Conservation (phyloP, 1,140 invertebrate genomes). For the Zaprionus taronus region DNA sequence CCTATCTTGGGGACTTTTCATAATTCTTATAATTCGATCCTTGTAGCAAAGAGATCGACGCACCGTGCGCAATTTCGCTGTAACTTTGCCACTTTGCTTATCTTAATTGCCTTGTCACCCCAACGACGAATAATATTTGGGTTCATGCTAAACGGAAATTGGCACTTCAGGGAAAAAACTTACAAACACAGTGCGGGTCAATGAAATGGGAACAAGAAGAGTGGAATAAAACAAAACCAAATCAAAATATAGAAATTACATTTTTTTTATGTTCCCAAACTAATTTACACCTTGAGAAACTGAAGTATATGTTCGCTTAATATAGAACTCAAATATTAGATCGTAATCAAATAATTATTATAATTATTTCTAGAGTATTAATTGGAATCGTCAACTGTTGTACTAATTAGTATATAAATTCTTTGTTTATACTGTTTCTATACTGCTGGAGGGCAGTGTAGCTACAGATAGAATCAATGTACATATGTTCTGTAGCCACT, state of each 20-base stretch:
- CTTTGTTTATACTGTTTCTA: neutral
- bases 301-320: neutral
- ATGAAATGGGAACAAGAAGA: neutral
- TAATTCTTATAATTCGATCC: neutral
- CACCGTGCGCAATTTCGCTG: neutral
- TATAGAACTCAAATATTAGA: neutral
- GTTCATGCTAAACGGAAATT: conserved; percentile 20
- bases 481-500: conserved; percentile 13
- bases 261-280: neutral
- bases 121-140: conserved; percentile 9
- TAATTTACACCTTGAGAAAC: neutral
- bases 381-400: neutral
- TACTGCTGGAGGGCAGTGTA: neutral
- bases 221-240: neutral
- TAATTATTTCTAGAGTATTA: neutral
- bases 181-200: conserved; percentile 13
- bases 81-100: conserved; percentile 11
- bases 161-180: conserved; percentile 21
- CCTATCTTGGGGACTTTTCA: neutral
- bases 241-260: neutral
- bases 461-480: neutral
- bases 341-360: neutral
- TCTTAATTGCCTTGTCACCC: conserved; percentile 13
- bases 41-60: neutral
- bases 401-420: neutral